Base-by-base conservation (phyloP, 92 coral and sea anemone genomes). In the Hydrozoanthus gracilis region DNA sequence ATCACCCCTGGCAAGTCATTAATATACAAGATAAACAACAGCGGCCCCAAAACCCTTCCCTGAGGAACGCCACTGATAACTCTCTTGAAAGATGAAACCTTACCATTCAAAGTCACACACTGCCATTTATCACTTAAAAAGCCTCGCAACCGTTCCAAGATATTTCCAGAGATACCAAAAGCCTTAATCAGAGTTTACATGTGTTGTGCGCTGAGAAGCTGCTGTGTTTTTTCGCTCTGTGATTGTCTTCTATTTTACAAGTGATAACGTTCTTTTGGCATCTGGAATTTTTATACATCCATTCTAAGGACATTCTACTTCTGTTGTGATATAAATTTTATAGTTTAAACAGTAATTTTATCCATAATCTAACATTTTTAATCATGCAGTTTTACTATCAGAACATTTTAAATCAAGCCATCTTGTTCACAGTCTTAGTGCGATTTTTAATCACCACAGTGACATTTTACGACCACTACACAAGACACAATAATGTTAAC, bases 1-100 rank as follows among this genome's bases (percentile, higher is more conserved):
- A 66, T 66, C 71, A 66, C 71, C 71, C 71, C 71, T 66, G 71
- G 71, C 71, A 66, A 66, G 71, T 66, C 71, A 66, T 66, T 66
- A 66, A 66, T 66, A 66, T 66, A 66, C 71, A 66, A 66, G 71
- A 66, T 66, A 66, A 66, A 66, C 71, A 66, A 66, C 70, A 64
- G 6, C 70, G 70, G 70, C n/a, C 70, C 70, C 70, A 10, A 64
- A 64, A 64, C 71, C 15, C 20, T 66, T 66, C 71, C 4, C 71
- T 66, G 58, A 11, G 58, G 58, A 52, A 62, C 68, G 14, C 68
- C 68, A 62, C 68, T 52, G 14, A 16, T 62, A 15, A 62, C 68
- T 6, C 14, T 62, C 68, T 62, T 62, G 14, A 62, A 62, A 62
- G 14, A 16, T 7, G 68, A 62, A 7, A 62, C 14, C 14, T 7